These are phyloP conservation scores for Atlantisia rogersi DNA, from an alignment of 2,113 vertebrate genomes.

Conservation along the genomic window DNA sequence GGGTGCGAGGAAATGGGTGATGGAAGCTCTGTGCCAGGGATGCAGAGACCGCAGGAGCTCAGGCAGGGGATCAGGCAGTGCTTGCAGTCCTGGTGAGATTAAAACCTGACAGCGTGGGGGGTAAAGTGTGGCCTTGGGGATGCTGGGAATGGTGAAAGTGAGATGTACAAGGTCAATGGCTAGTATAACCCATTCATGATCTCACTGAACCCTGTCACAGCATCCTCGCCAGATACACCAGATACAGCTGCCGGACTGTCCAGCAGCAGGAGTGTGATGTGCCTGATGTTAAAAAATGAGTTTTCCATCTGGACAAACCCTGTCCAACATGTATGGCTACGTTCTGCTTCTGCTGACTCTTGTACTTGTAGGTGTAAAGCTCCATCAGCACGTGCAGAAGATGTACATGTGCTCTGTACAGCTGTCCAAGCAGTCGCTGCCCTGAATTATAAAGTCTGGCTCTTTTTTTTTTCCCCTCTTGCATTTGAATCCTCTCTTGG, in stretches of 20 bases:
- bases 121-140: neutral
- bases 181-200: neutral
- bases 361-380: neutral
- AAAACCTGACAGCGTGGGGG: neutral
- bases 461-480: neutral
- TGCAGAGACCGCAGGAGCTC: neutral
- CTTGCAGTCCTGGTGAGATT: neutral
- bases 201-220: neutral
- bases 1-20: neutral
- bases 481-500: neutral
- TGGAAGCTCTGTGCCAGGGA: neutral
- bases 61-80: neutral
- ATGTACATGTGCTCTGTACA: neutral
- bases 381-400: neutral
- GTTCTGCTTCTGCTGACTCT: neutral
- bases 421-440: neutral
- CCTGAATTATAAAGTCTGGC: neutral
- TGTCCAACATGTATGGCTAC: neutral
- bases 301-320: neutral
- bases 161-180: neutral
- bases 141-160: neutral
- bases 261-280: neutral
- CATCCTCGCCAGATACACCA: neutral
- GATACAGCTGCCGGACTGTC: neutral
- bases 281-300: neutral